Base-by-base conservation (phyloP, 2,113 vertebrate species). In the Urocolius indicus region DNA sequence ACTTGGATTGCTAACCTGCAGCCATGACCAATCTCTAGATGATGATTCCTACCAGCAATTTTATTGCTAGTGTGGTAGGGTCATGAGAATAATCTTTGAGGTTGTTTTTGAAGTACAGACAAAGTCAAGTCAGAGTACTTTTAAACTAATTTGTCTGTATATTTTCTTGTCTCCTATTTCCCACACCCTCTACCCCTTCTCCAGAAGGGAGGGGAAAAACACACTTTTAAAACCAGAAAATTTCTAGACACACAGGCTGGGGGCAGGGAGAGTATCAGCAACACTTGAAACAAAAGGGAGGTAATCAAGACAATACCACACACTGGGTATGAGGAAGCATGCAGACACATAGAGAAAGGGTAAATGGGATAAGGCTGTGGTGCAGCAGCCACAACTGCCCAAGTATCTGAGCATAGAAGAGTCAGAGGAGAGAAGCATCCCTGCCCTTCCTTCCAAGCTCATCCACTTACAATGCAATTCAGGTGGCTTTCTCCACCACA, bases 171-270 rank as follows among this genome's bases (percentile, higher is more conserved):
- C 15, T 49, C 24, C 16, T 66, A 27, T 51, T 51, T 78, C 32
- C 48, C 21, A 43, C 4, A 29, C 13, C 6, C 6, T 55, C 30
- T 6, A 29, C 9, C 13, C 29, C 32, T 80, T 52, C 48, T 57
- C 36, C 23, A 38, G 24, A 65, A 41, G 12, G 16, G 18, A 30
- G 9, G 13, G 7, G 5, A 10, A 7, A 18, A 34, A n/a, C 20
- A 30, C 48, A 24, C 21, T 22, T 22, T 16, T 11, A 59, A 59
- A 59, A 21, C 7, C 9, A 34, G 38, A 41, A 41, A 41, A 41
- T 41, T 41, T 1, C 62, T 2, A 59, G 1, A 61, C 3, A 41
- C 26, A 36, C 2, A 3, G 5, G 9, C 9, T 1, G 24, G 9
- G 4, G 4, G 7, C 1, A 24, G 7, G 13, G 6, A 12, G 26